Evolutionary conservation across 2,797 vertebrate genomes (phyloP).

Genomic region (Thaleichthys pacificus): DNA sequence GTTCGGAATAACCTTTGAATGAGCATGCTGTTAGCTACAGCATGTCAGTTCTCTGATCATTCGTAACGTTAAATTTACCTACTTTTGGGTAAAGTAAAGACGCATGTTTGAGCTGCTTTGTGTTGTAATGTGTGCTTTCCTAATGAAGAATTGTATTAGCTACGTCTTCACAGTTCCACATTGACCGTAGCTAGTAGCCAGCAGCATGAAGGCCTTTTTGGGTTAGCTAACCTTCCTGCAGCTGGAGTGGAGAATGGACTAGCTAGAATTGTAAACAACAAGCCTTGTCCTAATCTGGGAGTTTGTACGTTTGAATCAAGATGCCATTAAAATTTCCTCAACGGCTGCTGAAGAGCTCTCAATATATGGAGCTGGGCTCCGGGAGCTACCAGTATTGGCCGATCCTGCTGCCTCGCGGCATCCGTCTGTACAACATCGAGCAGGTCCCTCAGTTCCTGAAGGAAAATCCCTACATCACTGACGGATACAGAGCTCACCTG

Average conservation of each 20-base stretch:
- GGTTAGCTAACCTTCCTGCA: no score
- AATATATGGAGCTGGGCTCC: conserved; percentile 88
- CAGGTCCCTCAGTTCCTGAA: conserved; percentile 93
- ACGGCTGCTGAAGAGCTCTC: conserved; percentile 86
- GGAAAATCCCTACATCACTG: conserved; percentile 98
- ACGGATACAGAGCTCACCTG: conserved; percentile 95
- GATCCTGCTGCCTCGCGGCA: conserved; percentile 88
- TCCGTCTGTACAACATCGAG: conserved; percentile 93
- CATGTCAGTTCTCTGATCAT: no score
- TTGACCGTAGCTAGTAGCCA: no score
- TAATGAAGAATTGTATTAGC: no score
- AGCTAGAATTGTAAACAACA: no score
- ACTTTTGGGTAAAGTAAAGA: background rate
- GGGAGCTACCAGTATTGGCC: conserved; percentile 94
- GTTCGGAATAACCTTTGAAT: no score
- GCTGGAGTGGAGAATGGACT: no score
- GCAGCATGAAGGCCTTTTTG: no score
- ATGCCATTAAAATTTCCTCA: conserved; percentile 81
- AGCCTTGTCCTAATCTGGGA: conserved; percentile 28
- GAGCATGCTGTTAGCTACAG: no score
- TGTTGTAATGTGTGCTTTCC: no score
- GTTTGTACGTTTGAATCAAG: conserved; percentile 9
- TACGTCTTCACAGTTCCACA: no score
- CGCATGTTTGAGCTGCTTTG: background rate
- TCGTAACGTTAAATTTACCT: no score